A percentile compares a stretch with the other conserved stretches of the same genome.
phyloP scores from a whole-genome alignment of 2,797 vertebrate species.

The Syngnathus acus region DNA sequence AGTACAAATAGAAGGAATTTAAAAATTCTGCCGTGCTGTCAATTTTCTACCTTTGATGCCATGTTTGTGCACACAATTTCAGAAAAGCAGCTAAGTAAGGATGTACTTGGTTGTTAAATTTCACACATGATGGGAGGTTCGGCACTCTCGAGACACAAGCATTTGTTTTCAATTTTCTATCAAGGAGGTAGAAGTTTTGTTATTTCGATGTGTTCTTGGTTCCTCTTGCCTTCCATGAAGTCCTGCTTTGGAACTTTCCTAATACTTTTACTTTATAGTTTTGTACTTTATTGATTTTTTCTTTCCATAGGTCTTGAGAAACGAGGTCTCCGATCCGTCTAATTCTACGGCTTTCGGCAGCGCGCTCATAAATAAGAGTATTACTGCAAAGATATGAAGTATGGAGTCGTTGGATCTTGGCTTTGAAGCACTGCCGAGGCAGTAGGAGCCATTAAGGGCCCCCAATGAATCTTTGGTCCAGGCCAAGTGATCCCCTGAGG shows the following conservation, averaged over 20 bases:
- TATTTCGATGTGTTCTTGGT: neutral
- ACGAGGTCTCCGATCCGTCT: neutral
- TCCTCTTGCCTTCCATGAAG: neutral
- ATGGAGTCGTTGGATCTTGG: constrained; percentile 55
- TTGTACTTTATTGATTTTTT: neutral
- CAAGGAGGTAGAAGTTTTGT: neutral
- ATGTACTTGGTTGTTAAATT: neutral
- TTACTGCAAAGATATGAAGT: constrained; percentile 62
- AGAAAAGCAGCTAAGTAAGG: neutral
- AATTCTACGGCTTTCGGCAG: constrained; percentile 13
- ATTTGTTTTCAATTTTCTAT: neutral
- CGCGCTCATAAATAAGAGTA: constrained; percentile 65
- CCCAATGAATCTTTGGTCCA: constrained; percentile 60
- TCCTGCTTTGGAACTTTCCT: neutral
- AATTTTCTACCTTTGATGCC: too few species aligned
- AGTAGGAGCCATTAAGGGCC: constrained; percentile 63
- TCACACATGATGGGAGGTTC: neutral
- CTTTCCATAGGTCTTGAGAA: neutral
- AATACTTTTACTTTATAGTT: neutral
- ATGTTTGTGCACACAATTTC: neutral
- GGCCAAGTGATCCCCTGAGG: constrained; percentile 52
- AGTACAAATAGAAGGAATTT: neutral
- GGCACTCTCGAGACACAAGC: neutral
- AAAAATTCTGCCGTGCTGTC: too few species aligned
- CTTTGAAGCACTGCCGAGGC: constrained; percentile 41